Conservation (phyloP, 2,888 invertebrate genomes). For the Cephus rjabovi region DNA sequence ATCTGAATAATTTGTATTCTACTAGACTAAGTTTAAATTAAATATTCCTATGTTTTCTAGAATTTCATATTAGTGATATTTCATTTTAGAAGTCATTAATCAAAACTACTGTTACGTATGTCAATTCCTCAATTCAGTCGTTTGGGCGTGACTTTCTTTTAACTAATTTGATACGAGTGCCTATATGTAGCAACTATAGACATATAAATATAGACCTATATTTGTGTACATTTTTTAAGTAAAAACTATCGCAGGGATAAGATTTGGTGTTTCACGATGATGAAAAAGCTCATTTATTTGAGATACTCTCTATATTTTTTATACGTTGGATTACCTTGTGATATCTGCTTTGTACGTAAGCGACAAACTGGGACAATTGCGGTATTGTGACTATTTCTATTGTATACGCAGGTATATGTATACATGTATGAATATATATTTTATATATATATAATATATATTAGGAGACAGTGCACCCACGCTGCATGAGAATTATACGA, state of each 20-base stretch:
- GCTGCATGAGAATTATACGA: not conserved
- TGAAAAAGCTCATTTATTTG: not conserved
- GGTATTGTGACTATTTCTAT: constrained; percentile 1
- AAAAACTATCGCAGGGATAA: not conserved
- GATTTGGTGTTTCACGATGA: not conserved
- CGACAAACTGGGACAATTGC: constrained; percentile 4
- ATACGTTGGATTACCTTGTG: not conserved
- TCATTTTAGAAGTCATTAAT: not conserved
- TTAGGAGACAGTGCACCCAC: constrained; percentile 12
- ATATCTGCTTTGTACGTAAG: not conserved
- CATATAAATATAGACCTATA: not conserved
- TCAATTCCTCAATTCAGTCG: not conserved
- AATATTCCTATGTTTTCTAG: not conserved
- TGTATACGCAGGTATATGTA: constrained; percentile 4
- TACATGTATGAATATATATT: constrained; percentile 2
- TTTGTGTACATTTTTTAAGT: not conserved
- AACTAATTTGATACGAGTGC: not conserved
- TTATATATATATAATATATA: constrained; percentile 12
- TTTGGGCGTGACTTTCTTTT: not conserved
- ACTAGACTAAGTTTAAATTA: not conserved
- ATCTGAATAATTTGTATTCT: not conserved
- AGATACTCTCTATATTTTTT: not conserved
- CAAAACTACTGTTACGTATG: not conserved
- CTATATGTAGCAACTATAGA: not conserved
- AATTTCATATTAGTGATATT: not conserved